Evolutionary conservation across 37 sponge, comb jelly and placozoan species (phyloP), one percentile per base, ranked within the genome.

Genomic region (Sycon ciliatum): DNA sequence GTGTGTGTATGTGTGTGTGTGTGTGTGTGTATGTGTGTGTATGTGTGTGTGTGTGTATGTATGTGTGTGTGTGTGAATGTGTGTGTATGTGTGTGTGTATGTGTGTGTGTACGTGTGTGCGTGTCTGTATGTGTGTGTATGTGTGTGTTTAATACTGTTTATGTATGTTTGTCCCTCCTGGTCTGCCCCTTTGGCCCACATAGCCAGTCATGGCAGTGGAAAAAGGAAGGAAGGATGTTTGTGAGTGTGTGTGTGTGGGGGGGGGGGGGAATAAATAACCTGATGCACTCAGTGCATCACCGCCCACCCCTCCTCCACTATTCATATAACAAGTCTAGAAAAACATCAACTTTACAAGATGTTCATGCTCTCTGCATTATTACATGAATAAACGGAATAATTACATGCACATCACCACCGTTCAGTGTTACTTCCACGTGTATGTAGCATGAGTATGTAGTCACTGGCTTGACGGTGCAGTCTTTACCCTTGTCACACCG

Each of bases 1-100:
- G 65, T 64, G 65, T 64, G 65, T 64, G 65, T 64, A 31, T 64
- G 65, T 64, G 65, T 64, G 65, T 64, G 32, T 4, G 65, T 64
- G 32, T 64, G 65, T 4, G 2, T 64, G 65, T 64, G 32, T 29
- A 32, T 64, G 18, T 73, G 11, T 11, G 7, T 73, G 58, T 57
- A 20, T 73, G n/a, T 52, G 24, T 22, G 38, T 70, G 29, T 40
- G 54, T 40, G 56, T 69, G 69, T 1, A n/a, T 69, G 32, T 3
- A 2, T 76, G 64, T 42, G 13, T 52, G 33, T 78, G 38, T 38
- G 16, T 18, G 57, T 62, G 79, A 52, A 53, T 54, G 68, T 67
- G 24, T 3, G 53, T 76, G 33, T 2, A 27, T 53, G 24, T 56
- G 31, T 30, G 35, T 9, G 3, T 56, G 37, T 73, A 11, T 56